A percentile compares a stretch with the other conserved stretches of the same genome.
Conservation (phyloP, 2,797 vertebrate species). For the Cyclura pinguis region DNA sequence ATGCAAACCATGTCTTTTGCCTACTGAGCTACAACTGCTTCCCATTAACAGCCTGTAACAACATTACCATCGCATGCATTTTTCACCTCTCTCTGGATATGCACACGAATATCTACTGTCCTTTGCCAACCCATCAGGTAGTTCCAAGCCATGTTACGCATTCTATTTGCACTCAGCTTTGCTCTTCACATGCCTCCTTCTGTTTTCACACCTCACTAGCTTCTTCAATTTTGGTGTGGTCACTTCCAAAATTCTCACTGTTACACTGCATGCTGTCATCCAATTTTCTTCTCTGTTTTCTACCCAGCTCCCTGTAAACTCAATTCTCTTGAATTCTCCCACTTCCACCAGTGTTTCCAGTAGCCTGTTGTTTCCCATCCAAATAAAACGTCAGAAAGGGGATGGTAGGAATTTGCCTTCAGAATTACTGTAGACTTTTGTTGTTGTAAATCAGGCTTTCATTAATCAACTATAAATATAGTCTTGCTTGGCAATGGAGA, state of each 20-base stretch:
- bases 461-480: background rate
- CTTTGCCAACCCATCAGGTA: background rate
- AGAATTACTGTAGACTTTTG: background rate
- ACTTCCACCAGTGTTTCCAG: background rate
- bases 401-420: background rate
- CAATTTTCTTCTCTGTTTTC: background rate
- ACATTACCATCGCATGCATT: background rate
- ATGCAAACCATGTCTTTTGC: background rate
- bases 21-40: background rate
- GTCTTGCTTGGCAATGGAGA: background rate
- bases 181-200: background rate
- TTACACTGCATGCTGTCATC: conserved; percentile 21
- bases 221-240: conserved; percentile 8
- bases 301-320: background rate
- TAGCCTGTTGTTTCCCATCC: background rate
- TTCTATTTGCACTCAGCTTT: conserved; percentile 20
- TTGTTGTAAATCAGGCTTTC: background rate
- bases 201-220: conserved; percentile 24
- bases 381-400: background rate
- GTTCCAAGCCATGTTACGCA: background rate
- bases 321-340: background rate
- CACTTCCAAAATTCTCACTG: conserved; percentile 23
- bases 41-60: background rate
- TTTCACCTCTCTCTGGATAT: background rate
- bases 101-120: background rate